A percentile compares a stretch with the other conserved stretches of the same genome.
Conservation (phyloP, 2,888 invertebrate genomes). For the Ectemnius lituratus region DNA sequence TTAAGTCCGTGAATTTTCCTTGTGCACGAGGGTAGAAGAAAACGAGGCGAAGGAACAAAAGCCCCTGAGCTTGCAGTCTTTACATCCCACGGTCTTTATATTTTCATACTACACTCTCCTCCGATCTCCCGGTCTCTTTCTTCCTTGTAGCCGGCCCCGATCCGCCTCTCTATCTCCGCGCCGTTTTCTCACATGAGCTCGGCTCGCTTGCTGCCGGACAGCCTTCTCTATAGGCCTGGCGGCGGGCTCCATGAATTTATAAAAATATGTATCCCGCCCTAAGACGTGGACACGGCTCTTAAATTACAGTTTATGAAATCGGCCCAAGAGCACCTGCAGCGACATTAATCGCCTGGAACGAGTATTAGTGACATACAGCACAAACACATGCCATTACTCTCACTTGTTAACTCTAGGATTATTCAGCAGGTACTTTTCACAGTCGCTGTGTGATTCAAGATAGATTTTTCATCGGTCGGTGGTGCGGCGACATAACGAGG, state of each 20-base stretch:
- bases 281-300: conserved; percentile 48
- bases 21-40: conserved; percentile 60
- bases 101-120: conserved; percentile 54
- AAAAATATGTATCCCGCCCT: conserved; percentile 43
- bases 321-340: too few species aligned
- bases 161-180: neutral
- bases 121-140: conserved; percentile 9
- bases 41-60: conserved; percentile 63
- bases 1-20: conserved; percentile 71
- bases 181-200: conserved; percentile 1
- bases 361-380: too few species aligned
- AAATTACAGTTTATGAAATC: too few species aligned
- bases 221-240: conserved; percentile 7
- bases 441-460: neutral
- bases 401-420: too few species aligned
- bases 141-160: neutral
- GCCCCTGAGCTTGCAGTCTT: conserved; percentile 64
- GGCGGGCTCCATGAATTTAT: conserved; percentile 50
- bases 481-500: conserved; percentile 24
- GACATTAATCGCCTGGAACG: too few species aligned
- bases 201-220: conserved; percentile 8
- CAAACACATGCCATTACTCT: too few species aligned
- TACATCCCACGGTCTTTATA: conserved; percentile 62
- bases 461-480: conserved; percentile 2
- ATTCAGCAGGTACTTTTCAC: too few species aligned